Percentiles rank a stretch among this genome's conserved stretches.
Evolutionary conservation across 2,113 vertebrate species (phyloP).

Genomic region (Ochotona princeps): DNA sequence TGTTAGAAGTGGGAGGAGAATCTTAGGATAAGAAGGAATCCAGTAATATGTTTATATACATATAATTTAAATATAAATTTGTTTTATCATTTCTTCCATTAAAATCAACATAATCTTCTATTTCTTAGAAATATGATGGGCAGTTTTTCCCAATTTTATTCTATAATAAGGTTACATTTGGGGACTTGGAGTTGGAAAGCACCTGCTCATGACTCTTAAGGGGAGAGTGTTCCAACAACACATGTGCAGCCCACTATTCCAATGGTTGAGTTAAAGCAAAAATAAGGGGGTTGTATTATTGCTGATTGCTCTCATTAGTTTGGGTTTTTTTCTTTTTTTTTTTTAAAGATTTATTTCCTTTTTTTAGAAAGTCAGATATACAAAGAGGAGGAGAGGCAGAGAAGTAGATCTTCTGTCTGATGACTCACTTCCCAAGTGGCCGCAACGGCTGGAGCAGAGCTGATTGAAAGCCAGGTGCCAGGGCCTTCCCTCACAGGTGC

Average conservation of each 20-base stretch:
- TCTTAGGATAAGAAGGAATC: neutral
- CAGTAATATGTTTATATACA: neutral
- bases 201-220: neutral
- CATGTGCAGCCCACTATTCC: fast-evolving
- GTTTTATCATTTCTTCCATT: neutral
- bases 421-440: no score
- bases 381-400: no score
- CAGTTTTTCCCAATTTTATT: neutral
- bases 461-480: no score
- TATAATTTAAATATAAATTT: neutral
- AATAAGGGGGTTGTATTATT: neutral
- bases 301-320: neutral
- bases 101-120: neutral
- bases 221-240: neutral
- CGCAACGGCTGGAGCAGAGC: no score
- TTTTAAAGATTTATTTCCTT: no score
- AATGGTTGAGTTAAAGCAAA: neutral
- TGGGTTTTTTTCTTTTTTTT: neutral
- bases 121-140: neutral
- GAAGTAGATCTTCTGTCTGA: no score
- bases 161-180: neutral
- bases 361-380: no score
- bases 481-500: no score
- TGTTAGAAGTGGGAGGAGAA: neutral
- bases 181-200: no score